A percentile compares a stretch with the other conserved stretches of the same genome.
Conservation (phyloP, 2,888 invertebrate genomes). For the Strigamia crassipes region DNA sequence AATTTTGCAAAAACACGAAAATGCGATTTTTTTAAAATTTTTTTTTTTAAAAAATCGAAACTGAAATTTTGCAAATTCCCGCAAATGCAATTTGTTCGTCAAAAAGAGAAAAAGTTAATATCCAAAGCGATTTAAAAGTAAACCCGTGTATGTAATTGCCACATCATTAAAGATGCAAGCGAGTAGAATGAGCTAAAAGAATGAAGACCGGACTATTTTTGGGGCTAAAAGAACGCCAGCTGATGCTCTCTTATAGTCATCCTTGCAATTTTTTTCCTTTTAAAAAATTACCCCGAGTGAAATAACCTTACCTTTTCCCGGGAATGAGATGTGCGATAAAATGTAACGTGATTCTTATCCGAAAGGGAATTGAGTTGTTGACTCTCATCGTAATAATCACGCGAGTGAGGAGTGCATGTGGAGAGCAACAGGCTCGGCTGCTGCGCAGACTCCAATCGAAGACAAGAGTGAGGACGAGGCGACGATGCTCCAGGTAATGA, state of each 20-base stretch:
- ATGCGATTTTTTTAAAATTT: too few species aligned
- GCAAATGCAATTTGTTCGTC: background rate
- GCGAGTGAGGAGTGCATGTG: slow-evolving; percentile 39
- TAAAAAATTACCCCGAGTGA: background rate
- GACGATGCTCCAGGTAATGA: slow-evolving; percentile 40
- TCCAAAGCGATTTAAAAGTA: background rate
- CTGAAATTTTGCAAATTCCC: too few species aligned
- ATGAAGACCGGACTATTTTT: slow-evolving; percentile 22
- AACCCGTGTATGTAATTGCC: slow-evolving; percentile 1
- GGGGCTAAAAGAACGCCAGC: slow-evolving; percentile 13
- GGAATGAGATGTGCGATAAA: background rate
- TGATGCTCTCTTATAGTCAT: background rate
- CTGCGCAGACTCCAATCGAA: slow-evolving; percentile 42
- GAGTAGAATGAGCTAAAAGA: slow-evolving; percentile 16
- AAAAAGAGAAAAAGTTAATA: background rate
- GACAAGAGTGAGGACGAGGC: slow-evolving; percentile 33
- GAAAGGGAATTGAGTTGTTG: slow-evolving; percentile 31
- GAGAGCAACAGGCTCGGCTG: slow-evolving; percentile 42
- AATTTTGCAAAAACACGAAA: too few species aligned
- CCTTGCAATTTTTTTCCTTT: background rate
- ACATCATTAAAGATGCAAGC: slow-evolving; percentile 29
- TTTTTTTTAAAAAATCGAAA: too few species aligned
- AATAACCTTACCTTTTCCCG: background rate
- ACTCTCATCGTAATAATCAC: slow-evolving; percentile 40
- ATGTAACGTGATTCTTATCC: slow-evolving; percentile 3